Percentiles rank a stretch among this genome's conserved stretches.
Evolutionary conservation across 2,888 invertebrate genomes (phyloP).

Genomic region (Aphrophora alni): DNA sequence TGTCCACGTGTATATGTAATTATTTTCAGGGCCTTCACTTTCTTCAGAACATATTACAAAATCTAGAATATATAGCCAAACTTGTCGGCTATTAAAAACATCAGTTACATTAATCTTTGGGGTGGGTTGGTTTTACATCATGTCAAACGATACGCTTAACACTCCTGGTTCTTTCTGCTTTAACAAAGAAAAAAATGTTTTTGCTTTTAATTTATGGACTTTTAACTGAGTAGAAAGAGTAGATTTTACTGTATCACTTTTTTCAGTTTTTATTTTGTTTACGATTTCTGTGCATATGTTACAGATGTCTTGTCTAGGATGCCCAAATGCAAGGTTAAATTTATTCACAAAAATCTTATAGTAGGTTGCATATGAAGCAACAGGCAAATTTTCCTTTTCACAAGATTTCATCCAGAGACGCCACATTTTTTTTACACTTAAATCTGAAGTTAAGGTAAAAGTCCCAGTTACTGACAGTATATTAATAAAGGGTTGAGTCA

Average conservation of each 20-base stretch:
- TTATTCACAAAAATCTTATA: constrained; percentile 18
- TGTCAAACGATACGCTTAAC: constrained; percentile 23
- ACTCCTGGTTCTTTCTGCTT: constrained; percentile 6
- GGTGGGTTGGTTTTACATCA: constrained; percentile 27
- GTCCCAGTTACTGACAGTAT: no score
- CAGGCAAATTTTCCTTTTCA: not conserved
- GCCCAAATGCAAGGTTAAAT: constrained; percentile 23
- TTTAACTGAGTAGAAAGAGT: constrained; percentile 14
- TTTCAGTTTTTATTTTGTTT: no score
- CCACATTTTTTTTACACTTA: constrained; percentile 27
- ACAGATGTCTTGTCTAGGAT: constrained; percentile 27
- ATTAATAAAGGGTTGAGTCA: no score
- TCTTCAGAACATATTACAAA: no score
- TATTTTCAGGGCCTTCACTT: not conserved
- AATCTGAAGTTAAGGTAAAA: no score
- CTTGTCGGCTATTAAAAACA: constrained; percentile 26
- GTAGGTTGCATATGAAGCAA: constrained; percentile 11
- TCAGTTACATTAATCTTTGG: constrained; percentile 24
- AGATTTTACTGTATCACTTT: not conserved
- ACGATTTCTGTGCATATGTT: no score
- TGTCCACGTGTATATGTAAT: constrained; percentile 20
- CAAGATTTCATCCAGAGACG: constrained; percentile 11
- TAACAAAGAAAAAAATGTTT: constrained; percentile 21
- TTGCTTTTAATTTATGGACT: constrained; percentile 24
- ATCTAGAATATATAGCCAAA: constrained; percentile 29